Evolutionary conservation across 2,113 vertebrate genomes (phyloP), one percentile per base, ranked within the genome.

Genomic region (Cryptotis parvus): DNA sequence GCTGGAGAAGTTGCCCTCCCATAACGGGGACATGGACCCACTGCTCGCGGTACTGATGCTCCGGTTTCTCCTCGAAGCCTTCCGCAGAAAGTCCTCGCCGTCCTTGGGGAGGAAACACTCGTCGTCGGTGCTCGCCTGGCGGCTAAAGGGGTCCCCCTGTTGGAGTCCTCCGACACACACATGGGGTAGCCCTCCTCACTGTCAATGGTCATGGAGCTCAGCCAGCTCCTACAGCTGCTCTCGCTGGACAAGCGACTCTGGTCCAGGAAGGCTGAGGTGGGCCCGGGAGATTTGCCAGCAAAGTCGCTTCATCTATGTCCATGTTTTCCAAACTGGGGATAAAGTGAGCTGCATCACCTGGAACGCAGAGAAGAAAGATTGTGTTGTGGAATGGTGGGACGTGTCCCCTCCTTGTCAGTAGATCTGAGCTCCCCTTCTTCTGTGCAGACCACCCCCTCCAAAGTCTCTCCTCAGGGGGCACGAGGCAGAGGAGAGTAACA

Each of bases 31-130:
- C 94, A 97, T 89, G 41, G 98, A 98, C 0, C 97, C 97, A 22
- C 97, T 99, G 93, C 98, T 98, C 6, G 98, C 97, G 55, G 98
- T 81, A 82, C 99, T 99, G 96, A 98, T 93, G 97, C 98, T 99
- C 87, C 98, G 98, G 85, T 98, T 98, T 91, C 98, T 92, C 61
- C 97, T 87, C 79, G 98, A 78, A 6, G 86, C 89, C 77, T 94
- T 83, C 29, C 89, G 43, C 0, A 69, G 58, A 0, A 93, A 83
- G 0, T 90, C 31, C 0, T 96, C 95, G 3, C 97, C 97, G 0
- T 98, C 97, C 94, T 69, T 92, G 75, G 90, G 93, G 92, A 98
- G 97, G 86, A 99, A 98, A 84, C 98, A 98, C 22, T 98, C 96
- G 0, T 99, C 98, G 0, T 98, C 98, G 16, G 94, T 0, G 95